Evolutionary conservation across 2,888 invertebrate genomes (phyloP), one percentile per base, ranked within the genome.

Genomic region (Auanema sp.): DNA sequence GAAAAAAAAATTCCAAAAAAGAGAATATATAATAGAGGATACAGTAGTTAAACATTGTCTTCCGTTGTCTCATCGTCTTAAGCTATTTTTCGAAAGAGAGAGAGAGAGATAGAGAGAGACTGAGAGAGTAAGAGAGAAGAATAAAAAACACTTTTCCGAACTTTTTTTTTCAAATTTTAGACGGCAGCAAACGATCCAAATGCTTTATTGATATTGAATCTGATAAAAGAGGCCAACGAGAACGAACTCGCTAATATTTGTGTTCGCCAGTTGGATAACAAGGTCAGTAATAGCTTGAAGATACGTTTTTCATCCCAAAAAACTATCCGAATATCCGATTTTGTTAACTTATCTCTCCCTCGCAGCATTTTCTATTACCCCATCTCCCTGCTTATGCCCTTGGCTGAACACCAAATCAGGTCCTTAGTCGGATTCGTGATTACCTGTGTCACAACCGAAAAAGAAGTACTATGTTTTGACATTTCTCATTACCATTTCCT

Each of bases 161-260:
- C 33, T 33, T 33, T 33, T 33, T 33, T 33, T 33, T 33, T 33
- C 33, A 33, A 33, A 3, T 68, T 73, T 18, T 68, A 76, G 76
- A 64, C 61, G 2, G 64, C 65, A 0, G 58, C 64, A 2, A 79
- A 78, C 63, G 79, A 80, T 49, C 68, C 72, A 41, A 79, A 76
- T 66, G 79, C 78, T 14, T 51, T 80, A 33, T 69, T 80, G 21
- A 66, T 80, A 23, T 64, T 80, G 55, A 77, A 78, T 54, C 68
- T 80, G 55, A 77, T 79, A 56, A 77, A 75, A 51, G 78, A 80
- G 50, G 66, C 68, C 4, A 67, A 73, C 10, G 68, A 69, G 25
- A 72, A 71, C 16, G 67, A 68, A 18, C 66, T 66, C 58, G 72
- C 72, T 10, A 80, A 80, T 64, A 71, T 80, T 40, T 66, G 64